These are phyloP conservation scores for Drosophila sechellia DNA, from an alignment of 1,140 invertebrate species.

Conservation along the genomic window DNA sequence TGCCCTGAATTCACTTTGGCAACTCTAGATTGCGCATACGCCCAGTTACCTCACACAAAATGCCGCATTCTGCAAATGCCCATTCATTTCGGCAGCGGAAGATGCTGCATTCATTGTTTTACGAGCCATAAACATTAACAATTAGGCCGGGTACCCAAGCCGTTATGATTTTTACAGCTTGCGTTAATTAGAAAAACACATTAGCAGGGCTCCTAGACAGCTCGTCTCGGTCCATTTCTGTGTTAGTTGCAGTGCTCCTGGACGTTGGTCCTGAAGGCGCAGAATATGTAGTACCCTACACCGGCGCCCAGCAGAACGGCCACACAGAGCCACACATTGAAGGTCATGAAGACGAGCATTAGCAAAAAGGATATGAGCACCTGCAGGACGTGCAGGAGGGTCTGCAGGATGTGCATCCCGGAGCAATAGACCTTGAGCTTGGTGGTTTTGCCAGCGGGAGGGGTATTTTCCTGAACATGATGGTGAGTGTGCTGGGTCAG, in stretches of 20 bases:
- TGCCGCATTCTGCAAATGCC: slow-evolving; percentile 36
- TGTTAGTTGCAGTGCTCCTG: slow-evolving; percentile 65
- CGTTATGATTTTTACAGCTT: slow-evolving; percentile 69
- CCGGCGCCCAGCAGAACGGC: slow-evolving; percentile 94
- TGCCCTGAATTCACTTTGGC: slow-evolving; percentile 12
- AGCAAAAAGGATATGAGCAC: slow-evolving; percentile 95
- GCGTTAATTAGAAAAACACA: slow-evolving; percentile 80
- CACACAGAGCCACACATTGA: slow-evolving; percentile 89
- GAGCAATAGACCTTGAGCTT: not conserved
- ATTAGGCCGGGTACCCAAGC: slow-evolving; percentile 50
- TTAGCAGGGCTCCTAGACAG: slow-evolving; percentile 50
- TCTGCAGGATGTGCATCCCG: slow-evolving; percentile 90
- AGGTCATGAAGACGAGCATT: slow-evolving; percentile 99
- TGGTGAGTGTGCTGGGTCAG: not conserved
- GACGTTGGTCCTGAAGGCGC: slow-evolving; percentile 26
- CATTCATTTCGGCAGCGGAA: slow-evolving; percentile 4
- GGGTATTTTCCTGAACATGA: slow-evolving; percentile 1
- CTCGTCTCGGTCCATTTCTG: slow-evolving; percentile 3
- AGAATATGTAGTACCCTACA: slow-evolving; percentile 96
- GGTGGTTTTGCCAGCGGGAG: not conserved
- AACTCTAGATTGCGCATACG: slow-evolving; percentile 43
- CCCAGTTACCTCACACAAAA: slow-evolving; percentile 19
- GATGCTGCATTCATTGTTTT: slow-evolving; percentile 76
- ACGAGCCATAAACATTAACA: slow-evolving; percentile 79
- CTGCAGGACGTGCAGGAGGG: slow-evolving; percentile 94